Evolutionary conservation across 2,113 vertebrate species (phyloP).

Genomic region (Podarcis cretensis): DNA sequence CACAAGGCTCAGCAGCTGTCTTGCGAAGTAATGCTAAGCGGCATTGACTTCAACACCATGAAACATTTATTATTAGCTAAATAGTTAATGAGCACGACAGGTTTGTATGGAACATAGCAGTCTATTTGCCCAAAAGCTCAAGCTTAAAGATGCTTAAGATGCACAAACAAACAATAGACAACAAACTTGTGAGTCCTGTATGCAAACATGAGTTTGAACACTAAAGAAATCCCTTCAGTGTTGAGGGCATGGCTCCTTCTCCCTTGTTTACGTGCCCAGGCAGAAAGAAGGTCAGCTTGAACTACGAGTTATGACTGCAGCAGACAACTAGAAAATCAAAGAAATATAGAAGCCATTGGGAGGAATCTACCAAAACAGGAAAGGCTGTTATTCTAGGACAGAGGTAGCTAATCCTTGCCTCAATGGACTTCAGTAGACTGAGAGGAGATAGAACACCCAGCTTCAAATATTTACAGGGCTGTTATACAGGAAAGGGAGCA

Average conservation of each 20-base stretch:
- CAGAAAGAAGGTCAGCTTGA: not conserved
- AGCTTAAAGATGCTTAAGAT: conserved; percentile 4
- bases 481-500: no score
- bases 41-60: conserved; percentile 16
- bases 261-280: not conserved
- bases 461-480: no score
- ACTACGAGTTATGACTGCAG: not conserved
- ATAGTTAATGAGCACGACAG: conserved; percentile 6
- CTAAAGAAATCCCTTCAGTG: not conserved
- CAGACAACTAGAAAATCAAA: not conserved
- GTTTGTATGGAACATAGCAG: not conserved
- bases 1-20: not conserved
- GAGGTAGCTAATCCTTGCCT: not conserved
- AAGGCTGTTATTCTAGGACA: not conserved
- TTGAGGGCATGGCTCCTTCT: not conserved
- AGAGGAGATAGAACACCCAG: no score
- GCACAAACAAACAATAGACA: conserved; percentile 1
- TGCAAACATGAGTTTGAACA: not conserved
- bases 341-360: not conserved
- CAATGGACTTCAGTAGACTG: no score
- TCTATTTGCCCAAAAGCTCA: not conserved
- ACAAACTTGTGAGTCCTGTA: not conserved
- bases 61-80: conserved; percentile 9
- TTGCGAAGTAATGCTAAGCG: not conserved
- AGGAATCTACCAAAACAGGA: not conserved